Evolutionary conservation across 1,140 invertebrate species (phyloP).

Genomic region (Acromyrmex echinatior): DNA sequence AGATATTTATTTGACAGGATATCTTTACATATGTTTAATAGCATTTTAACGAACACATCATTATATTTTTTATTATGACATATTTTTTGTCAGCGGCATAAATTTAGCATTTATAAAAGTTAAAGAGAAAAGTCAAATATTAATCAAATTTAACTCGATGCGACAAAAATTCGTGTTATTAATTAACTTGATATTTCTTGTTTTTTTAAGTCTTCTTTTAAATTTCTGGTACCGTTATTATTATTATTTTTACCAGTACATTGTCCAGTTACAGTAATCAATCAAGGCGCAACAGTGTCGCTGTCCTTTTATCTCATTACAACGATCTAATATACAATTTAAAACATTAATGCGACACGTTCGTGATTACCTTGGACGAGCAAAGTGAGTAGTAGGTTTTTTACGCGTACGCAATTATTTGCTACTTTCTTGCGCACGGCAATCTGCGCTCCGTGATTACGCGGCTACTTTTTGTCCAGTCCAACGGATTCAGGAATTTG

Average conservation of each 20-base stretch:
- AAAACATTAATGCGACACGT: constrained; percentile 53
- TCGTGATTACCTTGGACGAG: constrained; percentile 45
- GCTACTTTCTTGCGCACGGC: constrained; percentile 57
- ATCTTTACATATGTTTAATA: neutral
- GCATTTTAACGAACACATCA: neutral
- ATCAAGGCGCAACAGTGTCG: neutral
- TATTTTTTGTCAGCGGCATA: neutral
- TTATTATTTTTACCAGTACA: neutral
- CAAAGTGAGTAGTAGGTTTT: constrained; percentile 16
- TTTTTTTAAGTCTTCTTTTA: neutral
- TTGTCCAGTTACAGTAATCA: neutral
- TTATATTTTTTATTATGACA: neutral
- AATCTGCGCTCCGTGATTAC: constrained; percentile 49
- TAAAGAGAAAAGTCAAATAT: neutral
- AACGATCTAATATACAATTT: constrained; percentile 32
- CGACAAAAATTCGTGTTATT: neutral
- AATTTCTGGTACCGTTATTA: neutral
- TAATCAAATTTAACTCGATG: neutral
- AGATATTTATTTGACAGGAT: neutral
- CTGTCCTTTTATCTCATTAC: constrained; percentile 33
- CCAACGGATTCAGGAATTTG: constrained; percentile 29
- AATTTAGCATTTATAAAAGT: neutral
- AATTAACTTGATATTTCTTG: neutral
- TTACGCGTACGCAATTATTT: constrained; percentile 51
- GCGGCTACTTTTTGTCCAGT: constrained; percentile 47